Evolutionary conservation across 1,140 invertebrate species (phyloP).

Genomic region (Zaprionus kolodkinae): DNA sequence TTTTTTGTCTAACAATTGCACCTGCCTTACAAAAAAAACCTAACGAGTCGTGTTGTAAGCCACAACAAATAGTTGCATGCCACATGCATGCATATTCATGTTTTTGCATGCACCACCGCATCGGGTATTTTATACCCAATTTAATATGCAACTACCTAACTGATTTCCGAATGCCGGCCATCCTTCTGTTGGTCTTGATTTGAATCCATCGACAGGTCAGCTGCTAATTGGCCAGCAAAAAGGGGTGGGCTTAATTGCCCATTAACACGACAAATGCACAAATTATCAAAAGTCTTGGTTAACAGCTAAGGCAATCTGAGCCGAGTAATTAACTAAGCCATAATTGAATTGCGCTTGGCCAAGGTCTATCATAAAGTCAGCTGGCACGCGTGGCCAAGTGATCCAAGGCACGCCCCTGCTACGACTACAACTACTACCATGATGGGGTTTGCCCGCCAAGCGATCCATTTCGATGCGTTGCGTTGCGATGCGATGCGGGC

Average conservation of each 20-base stretch:
- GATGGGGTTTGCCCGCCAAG: slow-evolving; percentile 40
- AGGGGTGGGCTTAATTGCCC: slow-evolving; percentile 58
- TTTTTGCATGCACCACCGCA: neutral
- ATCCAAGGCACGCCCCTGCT: slow-evolving; percentile 48
- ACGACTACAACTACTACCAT: too few species aligned
- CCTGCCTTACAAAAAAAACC: too few species aligned
- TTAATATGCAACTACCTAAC: slow-evolving; percentile 19
- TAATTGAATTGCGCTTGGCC: slow-evolving; percentile 72
- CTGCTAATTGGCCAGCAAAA: slow-evolving; percentile 57
- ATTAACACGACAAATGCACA: slow-evolving; percentile 65
- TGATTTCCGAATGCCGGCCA: slow-evolving; percentile 3
- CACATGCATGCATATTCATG: slow-evolving; percentile 3
- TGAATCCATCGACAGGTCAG: slow-evolving; percentile 26
- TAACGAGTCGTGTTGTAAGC: neutral
- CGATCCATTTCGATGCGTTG: slow-evolving; percentile 18
- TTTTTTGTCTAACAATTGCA: neutral
- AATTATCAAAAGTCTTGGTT: slow-evolving; percentile 65
- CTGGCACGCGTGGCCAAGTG: slow-evolving; percentile 52
- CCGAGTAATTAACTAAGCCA: slow-evolving; percentile 69
- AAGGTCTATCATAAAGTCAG: slow-evolving; percentile 45
- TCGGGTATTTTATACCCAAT: neutral
- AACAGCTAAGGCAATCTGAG: slow-evolving; percentile 74
- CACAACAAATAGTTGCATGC: neutral
- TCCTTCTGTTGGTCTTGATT: neutral
- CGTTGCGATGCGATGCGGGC: slow-evolving; percentile 25